phyloP scores from a whole-genome alignment of 2,797 vertebrate species.

The Poeciliopsis presidionis region DNA sequence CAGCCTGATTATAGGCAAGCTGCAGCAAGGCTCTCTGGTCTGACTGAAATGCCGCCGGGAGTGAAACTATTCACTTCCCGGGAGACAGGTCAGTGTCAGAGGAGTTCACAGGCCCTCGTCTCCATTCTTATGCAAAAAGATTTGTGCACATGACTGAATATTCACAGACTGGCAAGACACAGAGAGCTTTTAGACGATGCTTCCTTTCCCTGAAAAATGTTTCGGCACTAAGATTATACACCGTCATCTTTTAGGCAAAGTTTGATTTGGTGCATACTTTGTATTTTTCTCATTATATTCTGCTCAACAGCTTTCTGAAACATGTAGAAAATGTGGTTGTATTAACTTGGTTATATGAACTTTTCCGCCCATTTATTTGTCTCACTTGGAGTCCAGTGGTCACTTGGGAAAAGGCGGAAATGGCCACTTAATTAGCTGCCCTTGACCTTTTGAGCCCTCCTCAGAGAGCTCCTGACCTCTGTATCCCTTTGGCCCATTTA shows the following conservation, averaged over 20 bases:
- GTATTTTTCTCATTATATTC: background rate
- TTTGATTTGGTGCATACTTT: background rate
- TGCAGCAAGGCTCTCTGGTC: conserved; percentile 86
- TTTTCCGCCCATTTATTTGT: conserved; percentile 36
- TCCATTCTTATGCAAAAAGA: conserved; percentile 95
- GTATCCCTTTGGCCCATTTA: conserved; percentile 68
- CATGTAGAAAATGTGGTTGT: background rate
- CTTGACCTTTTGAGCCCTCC: conserved; percentile 74
- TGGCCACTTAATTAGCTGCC: conserved; percentile 77
- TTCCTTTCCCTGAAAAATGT: conserved; percentile 74
- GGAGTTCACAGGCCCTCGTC: conserved; percentile 88
- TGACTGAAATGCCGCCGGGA: conserved; percentile 83
- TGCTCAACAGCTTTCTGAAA: background rate
- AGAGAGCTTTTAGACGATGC: conserved; percentile 71
- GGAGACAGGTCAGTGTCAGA: conserved; percentile 89
- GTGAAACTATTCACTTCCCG: conserved; percentile 88
- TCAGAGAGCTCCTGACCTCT: conserved; percentile 67
- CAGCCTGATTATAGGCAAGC: conserved; percentile 92
- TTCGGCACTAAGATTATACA: conserved; percentile 20
- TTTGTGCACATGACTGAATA: conserved; percentile 77
- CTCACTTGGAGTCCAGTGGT: conserved; percentile 42
- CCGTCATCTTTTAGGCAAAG: background rate
- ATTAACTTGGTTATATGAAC: conserved; percentile 47
- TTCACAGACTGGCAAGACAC: conserved; percentile 84
- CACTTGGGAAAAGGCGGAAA: conserved; percentile 79